Percentiles rank a stretch among this genome's conserved stretches.
phyloP scores from a whole-genome alignment of 2,113 vertebrate genomes.

The Calyptomena viridis region DNA sequence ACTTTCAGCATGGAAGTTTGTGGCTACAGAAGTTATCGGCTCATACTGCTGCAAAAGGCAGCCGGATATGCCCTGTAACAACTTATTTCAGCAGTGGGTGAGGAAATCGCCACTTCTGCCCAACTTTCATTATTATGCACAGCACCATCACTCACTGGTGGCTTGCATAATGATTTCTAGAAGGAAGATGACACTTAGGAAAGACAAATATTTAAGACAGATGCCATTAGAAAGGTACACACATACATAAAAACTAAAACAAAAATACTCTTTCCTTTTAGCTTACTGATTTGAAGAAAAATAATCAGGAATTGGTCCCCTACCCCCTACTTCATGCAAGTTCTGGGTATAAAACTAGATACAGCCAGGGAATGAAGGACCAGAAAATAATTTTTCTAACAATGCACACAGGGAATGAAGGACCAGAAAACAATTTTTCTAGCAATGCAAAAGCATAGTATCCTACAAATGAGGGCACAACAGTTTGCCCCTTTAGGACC shows the following conservation, averaged over 20 bases:
- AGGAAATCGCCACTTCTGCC: not conserved
- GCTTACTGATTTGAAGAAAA: not conserved
- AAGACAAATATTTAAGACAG: not conserved
- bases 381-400: conserved; percentile 53
- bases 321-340: not conserved
- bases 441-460: not conserved
- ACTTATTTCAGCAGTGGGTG: not conserved
- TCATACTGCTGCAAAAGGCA: not conserved
- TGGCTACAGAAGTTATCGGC: not conserved
- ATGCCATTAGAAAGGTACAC: not conserved
- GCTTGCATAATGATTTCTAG: not conserved
- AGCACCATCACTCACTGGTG: not conserved
- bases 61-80: not conserved
- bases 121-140: not conserved
- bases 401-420: not conserved
- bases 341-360: conserved; percentile 33
- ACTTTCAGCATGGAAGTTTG: not conserved
- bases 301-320: not conserved
- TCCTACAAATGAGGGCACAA: not conserved
- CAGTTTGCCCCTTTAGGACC: not conserved
- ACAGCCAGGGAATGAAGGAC: not conserved
- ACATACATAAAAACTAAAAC: not conserved
- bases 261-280: not conserved
- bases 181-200: not conserved
- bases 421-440: conserved; percentile 53